Conservation (phyloP, 2,113 vertebrate genomes). For the Tychaedon coryphoeus region DNA sequence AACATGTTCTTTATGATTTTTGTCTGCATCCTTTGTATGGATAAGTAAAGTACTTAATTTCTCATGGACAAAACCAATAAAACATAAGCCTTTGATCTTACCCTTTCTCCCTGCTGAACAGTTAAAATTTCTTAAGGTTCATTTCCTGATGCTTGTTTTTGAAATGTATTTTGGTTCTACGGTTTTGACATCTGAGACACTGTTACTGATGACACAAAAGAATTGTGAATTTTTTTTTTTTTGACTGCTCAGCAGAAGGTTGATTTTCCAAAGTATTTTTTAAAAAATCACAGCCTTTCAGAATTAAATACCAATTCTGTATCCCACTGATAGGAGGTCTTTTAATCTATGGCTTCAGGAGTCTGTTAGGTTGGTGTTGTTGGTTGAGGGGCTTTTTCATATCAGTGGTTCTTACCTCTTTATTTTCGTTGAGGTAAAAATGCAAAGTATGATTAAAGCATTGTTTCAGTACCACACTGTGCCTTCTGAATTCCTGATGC, state of each 20-base stretch:
- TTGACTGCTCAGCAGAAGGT: background rate
- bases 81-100: background rate
- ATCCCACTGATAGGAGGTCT: background rate
- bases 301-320: background rate
- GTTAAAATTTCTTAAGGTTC: background rate
- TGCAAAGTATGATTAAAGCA: background rate
- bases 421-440: conserved; percentile 12
- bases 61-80: background rate
- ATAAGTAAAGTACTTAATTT: background rate
- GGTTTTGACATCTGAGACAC: background rate
- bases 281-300: background rate
- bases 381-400: background rate
- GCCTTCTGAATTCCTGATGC: conserved; percentile 4
- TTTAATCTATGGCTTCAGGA: background rate
- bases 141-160: conserved; percentile 7
- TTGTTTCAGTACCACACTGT: background rate
- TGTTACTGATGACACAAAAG: conserved; percentile 10
- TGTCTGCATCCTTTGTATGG: background rate
- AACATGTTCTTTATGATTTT: background rate
- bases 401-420: background rate
- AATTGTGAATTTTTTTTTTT: background rate
- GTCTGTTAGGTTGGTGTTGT: background rate
- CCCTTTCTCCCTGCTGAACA: background rate
- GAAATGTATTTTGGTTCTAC: background rate
- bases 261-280: background rate